Percentiles rank a stretch among this genome's conserved stretches.
Evolutionary conservation across 2,797 vertebrate species (phyloP).

Genomic region (Darevskia nairensis): DNA sequence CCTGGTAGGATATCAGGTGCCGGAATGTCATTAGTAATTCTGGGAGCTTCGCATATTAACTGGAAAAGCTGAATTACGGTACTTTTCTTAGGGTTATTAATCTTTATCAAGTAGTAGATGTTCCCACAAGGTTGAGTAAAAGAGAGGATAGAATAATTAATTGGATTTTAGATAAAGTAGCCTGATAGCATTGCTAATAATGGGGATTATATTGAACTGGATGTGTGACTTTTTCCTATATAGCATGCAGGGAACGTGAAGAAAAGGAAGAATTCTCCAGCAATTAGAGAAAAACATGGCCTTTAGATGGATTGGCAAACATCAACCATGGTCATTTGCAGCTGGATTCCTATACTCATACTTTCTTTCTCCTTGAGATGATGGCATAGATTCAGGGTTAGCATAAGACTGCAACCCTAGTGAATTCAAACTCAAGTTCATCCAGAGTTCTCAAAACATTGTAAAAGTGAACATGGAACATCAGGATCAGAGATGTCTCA

Average conservation of each 20-base stretch:
- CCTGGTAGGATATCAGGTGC: slow-evolving; percentile 24
- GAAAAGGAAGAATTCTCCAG: background rate
- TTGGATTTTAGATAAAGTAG: slow-evolving; percentile 59
- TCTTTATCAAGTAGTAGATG: slow-evolving; percentile 44
- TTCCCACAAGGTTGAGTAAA: slow-evolving; percentile 41
- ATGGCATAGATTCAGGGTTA: too few species aligned
- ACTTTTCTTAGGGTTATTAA: slow-evolving; percentile 46
- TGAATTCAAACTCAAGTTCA: too few species aligned
- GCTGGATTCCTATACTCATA: background rate
- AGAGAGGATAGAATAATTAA: slow-evolving; percentile 58
- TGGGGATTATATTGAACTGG: slow-evolving; percentile 38
- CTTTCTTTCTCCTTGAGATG: too few species aligned
- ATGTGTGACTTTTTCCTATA: slow-evolving; percentile 40
- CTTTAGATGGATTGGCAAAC: background rate
- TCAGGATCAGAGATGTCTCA: background rate
- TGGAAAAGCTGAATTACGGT: slow-evolving; percentile 32
- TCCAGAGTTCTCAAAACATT: background rate
- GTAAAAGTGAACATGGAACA: background rate
- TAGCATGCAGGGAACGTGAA: slow-evolving; percentile 8
- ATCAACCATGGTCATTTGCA: background rate
- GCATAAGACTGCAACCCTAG: too few species aligned
- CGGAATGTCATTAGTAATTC: slow-evolving; percentile 33
- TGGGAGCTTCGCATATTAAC: slow-evolving; percentile 25
- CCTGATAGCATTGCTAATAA: slow-evolving; percentile 56
- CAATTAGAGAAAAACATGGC: background rate